These are phyloP conservation scores for Naja naja DNA, from an alignment of 2,113 vertebrate species.

Conservation along the genomic window DNA sequence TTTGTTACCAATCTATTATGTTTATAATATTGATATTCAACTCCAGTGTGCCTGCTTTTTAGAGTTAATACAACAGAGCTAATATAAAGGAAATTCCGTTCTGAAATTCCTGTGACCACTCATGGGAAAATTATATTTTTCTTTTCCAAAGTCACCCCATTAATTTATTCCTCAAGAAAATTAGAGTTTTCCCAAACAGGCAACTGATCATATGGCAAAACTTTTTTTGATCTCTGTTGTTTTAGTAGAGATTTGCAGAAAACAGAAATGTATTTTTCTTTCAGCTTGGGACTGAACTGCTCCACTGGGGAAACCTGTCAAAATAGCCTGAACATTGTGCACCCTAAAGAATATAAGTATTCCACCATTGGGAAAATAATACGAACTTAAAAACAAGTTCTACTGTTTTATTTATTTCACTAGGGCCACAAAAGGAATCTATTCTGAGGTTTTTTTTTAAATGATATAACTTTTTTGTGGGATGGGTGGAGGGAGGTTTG, in stretches of 20 bases:
- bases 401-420: not conserved
- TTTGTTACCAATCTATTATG: conserved; percentile 37
- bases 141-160: not conserved
- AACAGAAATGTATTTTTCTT: not conserved
- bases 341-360: not conserved
- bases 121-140: not conserved
- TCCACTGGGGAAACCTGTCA: not conserved
- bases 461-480: not conserved
- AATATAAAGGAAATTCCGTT: not conserved
- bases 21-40: conserved; percentile 46
- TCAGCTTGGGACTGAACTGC: not conserved
- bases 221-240: not conserved
- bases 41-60: conserved; percentile 26
- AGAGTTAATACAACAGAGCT: conserved; percentile 32
- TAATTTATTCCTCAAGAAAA: not conserved
- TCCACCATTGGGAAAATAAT: not conserved
- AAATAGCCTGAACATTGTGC: not conserved
- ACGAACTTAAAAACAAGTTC: not conserved
- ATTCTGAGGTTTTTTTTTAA: not conserved
- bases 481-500: not conserved
- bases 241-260: not conserved
- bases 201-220: not conserved
- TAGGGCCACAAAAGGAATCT: not conserved
- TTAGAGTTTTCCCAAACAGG: not conserved
- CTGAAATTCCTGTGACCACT: not conserved